Percentiles rank a stretch among this genome's conserved stretches.
Conservation (phyloP, 2,888 invertebrate genomes). For the Chaetoderma sp. region DNA sequence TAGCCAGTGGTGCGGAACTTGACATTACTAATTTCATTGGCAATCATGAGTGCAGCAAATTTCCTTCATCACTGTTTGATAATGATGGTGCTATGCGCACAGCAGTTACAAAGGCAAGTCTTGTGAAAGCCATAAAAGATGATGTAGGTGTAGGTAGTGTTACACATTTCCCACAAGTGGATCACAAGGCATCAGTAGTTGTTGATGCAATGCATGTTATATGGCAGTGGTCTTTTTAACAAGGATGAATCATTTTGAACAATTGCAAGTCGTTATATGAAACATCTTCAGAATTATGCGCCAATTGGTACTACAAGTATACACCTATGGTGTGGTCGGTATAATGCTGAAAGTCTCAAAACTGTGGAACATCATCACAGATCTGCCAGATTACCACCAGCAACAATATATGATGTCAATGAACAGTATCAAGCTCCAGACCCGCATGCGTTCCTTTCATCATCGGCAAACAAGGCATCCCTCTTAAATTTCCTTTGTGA, state of each 20-base stretch:
- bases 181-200: slow-evolving; percentile 32
- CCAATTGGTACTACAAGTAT: too few relatives aligned
- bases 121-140: background rate
- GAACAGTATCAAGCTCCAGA: background rate
- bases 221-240: slow-evolving; percentile 21
- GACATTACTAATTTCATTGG: background rate
- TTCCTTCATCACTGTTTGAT: background rate
- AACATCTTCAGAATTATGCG: background rate
- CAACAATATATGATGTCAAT: background rate
- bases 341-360: background rate
- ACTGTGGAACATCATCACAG: background rate
- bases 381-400: background rate
- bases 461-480: background rate
- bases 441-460: background rate
- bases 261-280: background rate
- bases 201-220: slow-evolving; percentile 23
- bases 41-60: slow-evolving; percentile 1
- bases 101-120: background rate
- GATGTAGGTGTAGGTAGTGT: background rate
- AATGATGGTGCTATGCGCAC: background rate
- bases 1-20: background rate
- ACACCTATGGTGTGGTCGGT: too few relatives aligned
- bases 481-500: background rate
- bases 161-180: background rate
- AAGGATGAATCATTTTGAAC: background rate